Conservation (phyloP, 92 coral and sea anemone genomes). For the Virgularia gustaviana region DNA sequence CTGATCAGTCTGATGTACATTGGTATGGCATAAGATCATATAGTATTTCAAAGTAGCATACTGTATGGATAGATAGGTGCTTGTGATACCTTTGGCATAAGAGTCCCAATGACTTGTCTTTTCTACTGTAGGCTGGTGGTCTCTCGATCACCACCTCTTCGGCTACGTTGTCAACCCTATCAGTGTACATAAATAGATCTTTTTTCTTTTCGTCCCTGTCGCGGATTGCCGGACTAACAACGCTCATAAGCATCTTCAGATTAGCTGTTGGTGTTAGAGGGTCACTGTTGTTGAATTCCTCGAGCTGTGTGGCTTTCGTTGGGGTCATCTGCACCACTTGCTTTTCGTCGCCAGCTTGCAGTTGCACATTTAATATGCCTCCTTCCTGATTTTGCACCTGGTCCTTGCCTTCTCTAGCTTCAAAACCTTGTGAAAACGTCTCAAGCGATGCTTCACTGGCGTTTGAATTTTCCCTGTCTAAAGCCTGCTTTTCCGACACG, state of each 20-base stretch:
- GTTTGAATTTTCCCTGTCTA: constrained; percentile 33
- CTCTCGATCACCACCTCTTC: constrained; percentile 15
- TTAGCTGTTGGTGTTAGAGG: constrained; percentile 97
- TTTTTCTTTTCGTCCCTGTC: constrained; percentile 89
- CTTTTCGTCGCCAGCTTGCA: background rate
- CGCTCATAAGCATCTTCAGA: constrained; percentile 93
- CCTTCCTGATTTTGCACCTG: constrained; percentile 31
- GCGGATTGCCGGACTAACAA: constrained; percentile 94
- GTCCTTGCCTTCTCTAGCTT: constrained; percentile 25
- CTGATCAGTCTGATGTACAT: too few species aligned
- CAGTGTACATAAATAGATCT: constrained; percentile 71
- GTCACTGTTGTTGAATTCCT: constrained; percentile 48
- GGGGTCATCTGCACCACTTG: constrained; percentile 82
- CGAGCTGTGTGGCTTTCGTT: constrained; percentile 52
- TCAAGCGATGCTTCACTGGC: constrained; percentile 7
- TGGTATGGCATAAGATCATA: background rate
- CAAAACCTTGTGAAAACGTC: constrained; percentile 17
- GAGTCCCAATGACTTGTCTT: constrained; percentile 97
- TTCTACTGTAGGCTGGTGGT: constrained; percentile 60
- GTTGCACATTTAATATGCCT: constrained; percentile 31
- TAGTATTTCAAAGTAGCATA: background rate
- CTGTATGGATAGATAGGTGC: constrained; percentile 2
- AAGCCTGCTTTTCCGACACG: constrained; percentile 35
- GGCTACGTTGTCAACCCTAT: constrained; percentile 23
- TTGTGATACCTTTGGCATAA: constrained; percentile 80